Percentiles rank a stretch among this genome's conserved stretches.
Conservation (phyloP, 2,888 invertebrate species). For the Dione juno region DNA sequence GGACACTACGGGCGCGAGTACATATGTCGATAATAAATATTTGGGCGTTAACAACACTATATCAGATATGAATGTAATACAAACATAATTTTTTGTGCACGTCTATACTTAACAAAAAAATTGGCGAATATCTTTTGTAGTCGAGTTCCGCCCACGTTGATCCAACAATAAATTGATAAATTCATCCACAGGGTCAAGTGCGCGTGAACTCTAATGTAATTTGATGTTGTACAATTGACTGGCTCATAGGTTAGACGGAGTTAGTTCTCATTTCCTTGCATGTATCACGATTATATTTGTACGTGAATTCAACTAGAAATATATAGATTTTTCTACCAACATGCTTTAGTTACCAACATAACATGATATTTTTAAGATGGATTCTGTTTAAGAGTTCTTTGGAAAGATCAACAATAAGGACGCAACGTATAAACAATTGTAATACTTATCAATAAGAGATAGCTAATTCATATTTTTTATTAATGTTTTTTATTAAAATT, state of each 20-base stretch:
- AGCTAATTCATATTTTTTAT: no score
- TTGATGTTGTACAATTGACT: constrained; percentile 51
- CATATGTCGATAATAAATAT: neutral
- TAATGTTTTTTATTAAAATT: no score
- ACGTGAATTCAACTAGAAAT: neutral
- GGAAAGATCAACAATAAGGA: no score
- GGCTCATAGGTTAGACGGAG: constrained; percentile 34
- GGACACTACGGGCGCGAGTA: neutral
- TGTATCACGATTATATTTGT: constrained; percentile 25
- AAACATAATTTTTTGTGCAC: neutral
- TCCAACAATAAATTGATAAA: constrained; percentile 42
- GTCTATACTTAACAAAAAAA: constrained; percentile 26
- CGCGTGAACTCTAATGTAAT: constrained; percentile 68
- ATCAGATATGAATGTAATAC: neutral
- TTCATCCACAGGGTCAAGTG: constrained; percentile 67
- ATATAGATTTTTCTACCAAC: no score
- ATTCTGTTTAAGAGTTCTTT: no score
- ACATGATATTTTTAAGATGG: no score
- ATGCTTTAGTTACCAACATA: no score
- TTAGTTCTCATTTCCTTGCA: constrained; percentile 33
- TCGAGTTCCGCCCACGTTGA: constrained; percentile 38
- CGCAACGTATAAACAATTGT: no score
- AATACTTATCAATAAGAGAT: no score
- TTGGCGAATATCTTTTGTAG: constrained; percentile 24
- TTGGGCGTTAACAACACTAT: neutral